A percentile compares a stretch with the other conserved stretches of the same genome.
Evolutionary conservation across 2,888 invertebrate species (phyloP).

Genomic region (Stenodera caucasica): DNA sequence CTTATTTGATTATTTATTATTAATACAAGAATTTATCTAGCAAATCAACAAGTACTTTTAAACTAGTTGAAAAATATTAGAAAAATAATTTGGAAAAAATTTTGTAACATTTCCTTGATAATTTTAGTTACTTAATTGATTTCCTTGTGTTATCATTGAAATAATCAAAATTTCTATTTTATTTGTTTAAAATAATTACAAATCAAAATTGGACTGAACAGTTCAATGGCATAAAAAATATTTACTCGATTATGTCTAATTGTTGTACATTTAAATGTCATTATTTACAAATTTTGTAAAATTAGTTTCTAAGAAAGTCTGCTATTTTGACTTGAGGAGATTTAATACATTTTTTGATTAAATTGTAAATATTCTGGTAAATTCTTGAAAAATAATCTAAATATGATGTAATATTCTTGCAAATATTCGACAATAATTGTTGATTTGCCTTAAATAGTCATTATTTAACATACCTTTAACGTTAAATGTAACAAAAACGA

Average conservation of each 20-base stretch:
- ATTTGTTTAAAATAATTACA: background rate
- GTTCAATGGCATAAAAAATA: conserved; percentile 13
- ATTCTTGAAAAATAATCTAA: background rate
- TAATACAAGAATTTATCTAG: too few species aligned
- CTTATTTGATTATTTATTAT: too few species aligned
- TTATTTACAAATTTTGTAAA: conserved; percentile 3
- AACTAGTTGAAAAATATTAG: too few species aligned
- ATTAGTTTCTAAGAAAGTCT: conserved; percentile 7
- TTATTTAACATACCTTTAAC: conserved; percentile 8
- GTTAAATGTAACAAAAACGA: background rate
- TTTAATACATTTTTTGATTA: background rate
- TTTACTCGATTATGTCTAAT: background rate
- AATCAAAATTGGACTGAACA: background rate
- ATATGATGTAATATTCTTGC: background rate
- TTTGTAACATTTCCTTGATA: too few species aligned
- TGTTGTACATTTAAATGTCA: conserved; percentile 9
- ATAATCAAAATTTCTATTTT: background rate
- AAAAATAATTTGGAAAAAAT: too few species aligned
- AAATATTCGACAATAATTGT: background rate
- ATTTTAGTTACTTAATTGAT: background rate
- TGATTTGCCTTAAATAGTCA: conserved; percentile 3
- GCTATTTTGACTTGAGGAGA: background rate
- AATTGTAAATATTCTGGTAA: background rate
- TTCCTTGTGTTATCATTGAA: background rate
- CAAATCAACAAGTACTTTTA: too few species aligned